Evolutionary conservation across 1,140 invertebrate genomes (phyloP).

Genomic region (Zaprionus capensis): DNA sequence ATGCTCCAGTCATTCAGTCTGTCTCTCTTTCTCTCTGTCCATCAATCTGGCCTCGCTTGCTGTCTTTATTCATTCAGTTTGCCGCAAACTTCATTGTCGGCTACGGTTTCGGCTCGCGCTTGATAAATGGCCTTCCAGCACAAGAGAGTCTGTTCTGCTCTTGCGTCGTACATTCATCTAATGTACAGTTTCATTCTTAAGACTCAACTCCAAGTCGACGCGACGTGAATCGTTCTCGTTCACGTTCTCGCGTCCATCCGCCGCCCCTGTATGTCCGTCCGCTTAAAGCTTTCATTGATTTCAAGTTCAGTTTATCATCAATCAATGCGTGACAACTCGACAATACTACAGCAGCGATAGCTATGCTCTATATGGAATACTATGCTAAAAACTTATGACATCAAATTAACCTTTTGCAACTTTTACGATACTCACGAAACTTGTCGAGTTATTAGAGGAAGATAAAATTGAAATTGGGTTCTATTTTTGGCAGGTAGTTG

Average conservation of each 20-base stretch:
- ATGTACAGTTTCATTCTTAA: slow-evolving; percentile 65
- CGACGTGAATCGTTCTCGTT: slow-evolving; percentile 22
- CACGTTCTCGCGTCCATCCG: background rate
- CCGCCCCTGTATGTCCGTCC: background rate
- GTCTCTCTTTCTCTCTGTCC: slow-evolving; percentile 38
- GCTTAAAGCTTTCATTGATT: slow-evolving; percentile 64
- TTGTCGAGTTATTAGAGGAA: background rate
- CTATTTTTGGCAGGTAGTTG: background rate
- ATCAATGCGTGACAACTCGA: slow-evolving; percentile 66
- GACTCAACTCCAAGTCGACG: slow-evolving; percentile 27
- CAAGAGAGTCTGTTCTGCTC: slow-evolving; percentile 20
- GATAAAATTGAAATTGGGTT: background rate
- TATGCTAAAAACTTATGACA: background rate
- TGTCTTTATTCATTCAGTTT: background rate
- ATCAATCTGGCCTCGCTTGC: slow-evolving; percentile 7
- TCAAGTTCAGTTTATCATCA: slow-evolving; percentile 81
- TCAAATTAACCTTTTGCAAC: slow-evolving; percentile 6
- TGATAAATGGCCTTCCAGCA: slow-evolving; percentile 67
- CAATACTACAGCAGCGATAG: background rate
- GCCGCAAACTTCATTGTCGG: background rate
- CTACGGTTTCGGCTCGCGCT: slow-evolving; percentile 16
- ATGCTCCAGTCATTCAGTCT: slow-evolving; percentile 58
- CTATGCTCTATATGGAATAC: slow-evolving; percentile 21
- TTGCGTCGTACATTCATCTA: slow-evolving; percentile 62
- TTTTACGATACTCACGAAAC: slow-evolving; percentile 1